Evolutionary conservation across 2,888 invertebrate species (phyloP), one percentile per base, ranked within the genome.

Genomic region (Crioceris asparagi): DNA sequence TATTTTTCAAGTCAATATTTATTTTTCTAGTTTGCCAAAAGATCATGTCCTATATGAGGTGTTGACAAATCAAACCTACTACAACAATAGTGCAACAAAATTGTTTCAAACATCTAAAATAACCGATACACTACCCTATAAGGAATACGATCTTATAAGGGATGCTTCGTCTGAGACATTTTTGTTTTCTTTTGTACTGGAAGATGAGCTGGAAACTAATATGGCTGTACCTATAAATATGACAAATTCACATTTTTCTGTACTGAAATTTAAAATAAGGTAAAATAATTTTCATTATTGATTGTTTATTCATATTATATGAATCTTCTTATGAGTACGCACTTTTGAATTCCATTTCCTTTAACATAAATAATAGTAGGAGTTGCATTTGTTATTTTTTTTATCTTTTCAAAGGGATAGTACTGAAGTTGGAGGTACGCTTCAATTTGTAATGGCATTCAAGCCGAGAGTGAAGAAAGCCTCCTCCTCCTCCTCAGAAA

Each of bases 381-480:
- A n/a, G n/a, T n/a, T n/a, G n/a, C n/a, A n/a, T n/a, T n/a, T n/a
- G n/a, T n/a, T n/a, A n/a, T n/a, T n/a, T n/a, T n/a, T n/a, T n/a
- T n/a, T n/a, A n/a, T n/a, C n/a, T n/a, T n/a, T n/a, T n/a, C n/a
- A n/a, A n/a, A n/a, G 77, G 23, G 72, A 79, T 39, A 72, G 79
- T 16, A 67, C 73, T 39, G 90, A 90, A 53, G 77, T 83, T 19
- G 91, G 91, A 0, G 90, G 90, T 0, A 86, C 83, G 2, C 57
- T 88, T 14, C 72, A 76, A 1, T 71, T 85, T 45, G 79, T 80
- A 34, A 66, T 83, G 1, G 80, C 79, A 35, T 67, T 86, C 54
- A 70, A 79, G 49, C 75, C 74, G 59, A 74, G 68, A 48, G 50
- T 68, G 46, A 21, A 32, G 10, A 36, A 33, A 29, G 21, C 15